These are phyloP conservation scores for Paedocypris sp. DNA, from an alignment of 2,113 vertebrate genomes.

Conservation along the genomic window DNA sequence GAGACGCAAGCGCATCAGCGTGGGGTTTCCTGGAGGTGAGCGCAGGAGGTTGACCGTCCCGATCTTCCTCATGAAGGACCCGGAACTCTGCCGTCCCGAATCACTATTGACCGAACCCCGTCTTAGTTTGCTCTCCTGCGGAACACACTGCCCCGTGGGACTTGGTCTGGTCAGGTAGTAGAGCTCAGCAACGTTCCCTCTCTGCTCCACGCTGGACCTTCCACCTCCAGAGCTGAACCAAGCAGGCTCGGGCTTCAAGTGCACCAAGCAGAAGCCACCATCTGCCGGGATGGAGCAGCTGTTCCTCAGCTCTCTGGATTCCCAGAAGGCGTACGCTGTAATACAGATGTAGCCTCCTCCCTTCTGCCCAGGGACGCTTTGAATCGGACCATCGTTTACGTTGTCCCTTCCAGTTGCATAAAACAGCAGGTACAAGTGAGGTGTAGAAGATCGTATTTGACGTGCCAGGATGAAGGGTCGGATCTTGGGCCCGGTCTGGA, in stretches of 20 bases:
- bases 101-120: conserved; percentile 33
- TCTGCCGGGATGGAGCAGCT: conserved; percentile 63
- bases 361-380: conserved; percentile 15
- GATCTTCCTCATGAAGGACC: conserved; percentile 74
- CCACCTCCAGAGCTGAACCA: conserved; percentile 71
- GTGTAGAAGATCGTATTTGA: conserved; percentile 66
- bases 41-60: conserved; percentile 76
- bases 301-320: conserved; percentile 68
- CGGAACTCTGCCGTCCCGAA: conserved; percentile 29
- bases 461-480: conserved; percentile 61
- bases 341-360: conserved; percentile 54
- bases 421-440: conserved; percentile 74
- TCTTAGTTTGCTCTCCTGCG: conserved; percentile 55
- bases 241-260: conserved; percentile 63
- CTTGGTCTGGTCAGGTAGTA: conserved; percentile 70
- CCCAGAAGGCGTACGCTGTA: conserved; percentile 75
- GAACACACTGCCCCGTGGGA: conserved; percentile 60
- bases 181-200: conserved; percentile 71
- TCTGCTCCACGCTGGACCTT: conserved; percentile 61
- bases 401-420: conserved; percentile 58
- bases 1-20: conserved; percentile 66
- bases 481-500: conserved; percentile 66
- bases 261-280: conserved; percentile 72
- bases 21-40: conserved; percentile 56
- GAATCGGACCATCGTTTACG: conserved; percentile 6